Base-by-base conservation (phyloP, 1,140 invertebrate genomes). In the Pachypsylla venusta region DNA sequence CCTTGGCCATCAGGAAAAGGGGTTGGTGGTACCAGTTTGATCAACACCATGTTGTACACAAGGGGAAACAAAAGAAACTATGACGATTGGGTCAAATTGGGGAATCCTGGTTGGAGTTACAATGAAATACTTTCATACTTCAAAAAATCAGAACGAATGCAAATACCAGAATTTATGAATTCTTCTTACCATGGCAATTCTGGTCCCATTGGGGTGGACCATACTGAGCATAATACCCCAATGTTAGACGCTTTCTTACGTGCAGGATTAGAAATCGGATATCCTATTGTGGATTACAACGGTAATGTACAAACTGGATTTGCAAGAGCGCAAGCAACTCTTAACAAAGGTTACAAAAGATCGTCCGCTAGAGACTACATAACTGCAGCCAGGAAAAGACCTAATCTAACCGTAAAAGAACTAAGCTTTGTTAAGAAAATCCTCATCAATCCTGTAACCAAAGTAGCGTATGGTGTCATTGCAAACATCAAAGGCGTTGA, bases 91-190 rank as follows among this genome's bases (percentile, higher is more conserved):
- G 75, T 74, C 14, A 56, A 60, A 22, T 61, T 66, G 61, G 60
- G 69, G 7, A 66, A 67, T 58, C 14, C n/a, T 48, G 84, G 84
- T 35, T 82, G 80, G 76, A 42, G 61, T 20, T 92, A 86, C 66
- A 71, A 78, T 3, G 80, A 86, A 1, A 76, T 86, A 0, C 67
- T 85, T 4, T 81, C 80, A 0, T 87, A 84, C 66, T 87, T 78
- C 60, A 70, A 74, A 42, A 79, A 79, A 66, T 76, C 75, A 0
- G 80, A 82, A 67, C 68, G 70, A 13, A 80, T 81, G 2, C 71
- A 75, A 42, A 65, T 81, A 13, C 61, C 66, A 28, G 71, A 73
- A 13, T 67, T 75, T 0, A 69, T 73, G 57, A 68, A 75, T 25
- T 65, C 77, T 0, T 67, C 69, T 0, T 80, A 76, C 64, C 80